Conservation (phyloP, 2,113 vertebrate genomes). For the Proteles cristata region DNA sequence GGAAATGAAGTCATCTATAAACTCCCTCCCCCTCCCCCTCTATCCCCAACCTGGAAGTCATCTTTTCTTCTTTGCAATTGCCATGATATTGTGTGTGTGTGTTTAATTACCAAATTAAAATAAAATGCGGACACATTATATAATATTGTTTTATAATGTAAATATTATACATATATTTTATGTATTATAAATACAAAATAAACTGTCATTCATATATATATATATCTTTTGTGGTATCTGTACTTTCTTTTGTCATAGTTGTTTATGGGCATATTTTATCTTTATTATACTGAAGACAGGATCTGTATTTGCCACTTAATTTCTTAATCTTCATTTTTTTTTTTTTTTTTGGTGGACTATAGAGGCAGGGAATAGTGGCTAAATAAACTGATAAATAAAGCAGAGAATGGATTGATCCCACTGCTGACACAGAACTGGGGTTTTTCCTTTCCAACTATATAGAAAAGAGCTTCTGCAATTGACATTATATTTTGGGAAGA, state of each 20-base stretch:
- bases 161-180: background rate
- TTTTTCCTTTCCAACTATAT: accelerated
- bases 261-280: background rate
- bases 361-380: background rate
- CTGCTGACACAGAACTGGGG: background rate
- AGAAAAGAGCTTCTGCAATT: background rate
- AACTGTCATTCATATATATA: background rate
- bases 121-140: background rate
- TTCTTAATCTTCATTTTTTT: background rate
- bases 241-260: background rate
- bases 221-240: background rate
- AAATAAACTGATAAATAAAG: constrained; percentile 2
- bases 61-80: background rate
- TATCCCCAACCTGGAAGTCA: background rate
- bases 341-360: background rate
- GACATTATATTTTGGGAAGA: background rate
- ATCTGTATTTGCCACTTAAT: background rate
- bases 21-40: accelerated
- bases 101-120: background rate
- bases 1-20: background rate
- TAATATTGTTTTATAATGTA: background rate
- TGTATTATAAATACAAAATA: background rate
- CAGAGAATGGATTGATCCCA: background rate
- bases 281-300: background rate
- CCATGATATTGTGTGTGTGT: background rate